A percentile compares a stretch with the other conserved stretches of the same genome.
Conservation (phyloP, 2,797 vertebrate genomes). For the Borostomias antarcticus region DNA sequence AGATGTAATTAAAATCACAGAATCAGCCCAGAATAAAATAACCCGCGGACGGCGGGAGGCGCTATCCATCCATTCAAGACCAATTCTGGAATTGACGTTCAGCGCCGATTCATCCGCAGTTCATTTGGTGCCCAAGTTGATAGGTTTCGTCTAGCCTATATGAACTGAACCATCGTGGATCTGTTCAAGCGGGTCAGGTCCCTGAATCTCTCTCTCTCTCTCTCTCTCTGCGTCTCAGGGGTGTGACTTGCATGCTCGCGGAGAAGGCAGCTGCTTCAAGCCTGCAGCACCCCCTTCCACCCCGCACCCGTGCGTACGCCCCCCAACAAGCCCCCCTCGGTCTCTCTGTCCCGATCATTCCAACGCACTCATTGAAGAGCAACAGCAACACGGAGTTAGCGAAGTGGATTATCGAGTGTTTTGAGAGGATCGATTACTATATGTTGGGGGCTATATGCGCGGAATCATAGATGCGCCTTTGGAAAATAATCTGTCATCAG, state of each 20-base stretch:
- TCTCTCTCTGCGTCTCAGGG: background rate
- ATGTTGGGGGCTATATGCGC: background rate
- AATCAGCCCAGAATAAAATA: slow-evolving; percentile 38
- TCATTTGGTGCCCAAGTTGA: slow-evolving; percentile 48
- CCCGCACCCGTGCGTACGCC: background rate
- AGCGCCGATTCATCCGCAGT: slow-evolving; percentile 35
- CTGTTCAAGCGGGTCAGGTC: background rate
- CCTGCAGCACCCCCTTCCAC: slow-evolving; percentile 32
- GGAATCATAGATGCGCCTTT: slow-evolving; percentile 51
- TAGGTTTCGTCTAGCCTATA: slow-evolving; percentile 29
- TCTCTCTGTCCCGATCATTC: slow-evolving; percentile 67
- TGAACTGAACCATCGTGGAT: background rate
- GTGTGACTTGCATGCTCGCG: slow-evolving; percentile 24
- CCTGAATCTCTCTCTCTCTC: background rate
- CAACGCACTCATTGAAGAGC: slow-evolving; percentile 71
- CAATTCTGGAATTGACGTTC: slow-evolving; percentile 37
- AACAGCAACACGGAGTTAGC: slow-evolving; percentile 68
- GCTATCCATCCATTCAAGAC: slow-evolving; percentile 45
- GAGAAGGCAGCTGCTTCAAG: slow-evolving; percentile 25
- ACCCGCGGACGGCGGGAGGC: slow-evolving; percentile 57
- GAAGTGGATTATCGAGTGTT: slow-evolving; percentile 41
- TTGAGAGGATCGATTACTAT: slow-evolving; percentile 15
- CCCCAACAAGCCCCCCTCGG: slow-evolving; percentile 12
- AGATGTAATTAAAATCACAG: slow-evolving; percentile 29
- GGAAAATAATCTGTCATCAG: slow-evolving; percentile 43